These are phyloP conservation scores for Thamnophis elegans DNA, from an alignment of 2,797 vertebrate genomes.

Conservation along the genomic window DNA sequence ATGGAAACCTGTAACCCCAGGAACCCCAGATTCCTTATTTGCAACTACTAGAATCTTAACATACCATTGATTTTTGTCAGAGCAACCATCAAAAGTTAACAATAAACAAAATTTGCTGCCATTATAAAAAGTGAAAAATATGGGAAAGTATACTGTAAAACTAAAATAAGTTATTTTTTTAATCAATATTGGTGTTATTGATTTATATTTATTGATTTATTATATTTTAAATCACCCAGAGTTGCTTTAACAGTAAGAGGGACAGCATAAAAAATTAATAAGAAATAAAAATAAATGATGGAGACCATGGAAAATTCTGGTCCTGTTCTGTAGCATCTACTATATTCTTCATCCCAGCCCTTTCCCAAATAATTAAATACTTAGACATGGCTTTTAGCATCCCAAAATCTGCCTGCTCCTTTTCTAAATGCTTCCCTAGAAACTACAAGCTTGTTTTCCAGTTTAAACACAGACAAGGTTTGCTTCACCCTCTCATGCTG, in stretches of 20 bases:
- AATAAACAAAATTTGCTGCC: background rate
- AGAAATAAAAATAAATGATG: background rate
- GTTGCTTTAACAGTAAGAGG: background rate
- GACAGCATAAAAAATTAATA: background rate
- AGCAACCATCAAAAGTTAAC: background rate
- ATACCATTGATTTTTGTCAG: background rate
- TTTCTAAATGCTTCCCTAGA: background rate
- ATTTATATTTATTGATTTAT: background rate
- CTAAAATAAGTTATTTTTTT: background rate
- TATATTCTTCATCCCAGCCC: background rate
- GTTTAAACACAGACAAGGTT: background rate
- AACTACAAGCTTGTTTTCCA: background rate
- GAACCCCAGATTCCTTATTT: background rate
- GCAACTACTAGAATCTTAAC: background rate
- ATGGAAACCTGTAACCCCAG: background rate
- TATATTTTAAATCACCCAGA: background rate
- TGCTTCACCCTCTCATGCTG: background rate
- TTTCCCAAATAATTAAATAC: background rate
- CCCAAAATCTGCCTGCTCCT: background rate
- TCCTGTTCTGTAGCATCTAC: background rate
- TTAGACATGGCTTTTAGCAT: background rate
- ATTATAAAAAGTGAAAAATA: background rate
- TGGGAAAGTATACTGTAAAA: background rate
- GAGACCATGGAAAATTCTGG: background rate
- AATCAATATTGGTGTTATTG: background rate